Evolutionary conservation across 2,888 invertebrate species (phyloP), one percentile per base, ranked within the genome.

Genomic region (Habrosyne pyritoides): DNA sequence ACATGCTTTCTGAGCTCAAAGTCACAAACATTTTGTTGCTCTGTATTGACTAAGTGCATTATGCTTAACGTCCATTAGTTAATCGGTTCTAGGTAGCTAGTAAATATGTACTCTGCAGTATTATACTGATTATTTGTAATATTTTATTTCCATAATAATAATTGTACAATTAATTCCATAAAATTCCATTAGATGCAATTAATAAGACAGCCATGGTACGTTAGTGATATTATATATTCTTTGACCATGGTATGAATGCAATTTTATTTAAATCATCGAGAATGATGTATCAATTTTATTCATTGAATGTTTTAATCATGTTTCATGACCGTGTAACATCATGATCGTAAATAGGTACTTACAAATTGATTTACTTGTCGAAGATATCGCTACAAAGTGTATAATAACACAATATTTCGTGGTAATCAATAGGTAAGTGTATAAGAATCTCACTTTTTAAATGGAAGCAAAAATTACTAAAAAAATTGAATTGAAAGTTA

Each of bases 1-100:
- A 88, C 87, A 87, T 85, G 86, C 64, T 64, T 63, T 62, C 63
- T 33, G 57, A 66, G 49, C 63, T 69, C 65, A 65, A 55, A 64
- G 64, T 42, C 33, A 42, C 47, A 52, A 28, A 28, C 22, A 48
- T 48, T 50, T 50, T 50, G 30, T 50, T 30, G 12, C 49, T 49
- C 24, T 49, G n/a, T 49, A 49, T 49, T 26, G 49, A 49, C 49
- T 14, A 26, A 26, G 49, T 49, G 7, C 36, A 42, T n/a, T 10
- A 14, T 18, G 18, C 30, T 28, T 49, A 18, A 49, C 49, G 14
- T 49, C 24, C 26, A 26, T 7, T 26, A 4, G 48, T 48, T 24
- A n/a, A 14, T 24, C 48, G 8, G 4, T 14, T 0, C 48, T 24
- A 24, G 33, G 14, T 42, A 42, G 14, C 36, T n/a, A 42, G 8